Conservation (phyloP, 2,888 invertebrate species). For the Cheilosia impressa region DNA sequence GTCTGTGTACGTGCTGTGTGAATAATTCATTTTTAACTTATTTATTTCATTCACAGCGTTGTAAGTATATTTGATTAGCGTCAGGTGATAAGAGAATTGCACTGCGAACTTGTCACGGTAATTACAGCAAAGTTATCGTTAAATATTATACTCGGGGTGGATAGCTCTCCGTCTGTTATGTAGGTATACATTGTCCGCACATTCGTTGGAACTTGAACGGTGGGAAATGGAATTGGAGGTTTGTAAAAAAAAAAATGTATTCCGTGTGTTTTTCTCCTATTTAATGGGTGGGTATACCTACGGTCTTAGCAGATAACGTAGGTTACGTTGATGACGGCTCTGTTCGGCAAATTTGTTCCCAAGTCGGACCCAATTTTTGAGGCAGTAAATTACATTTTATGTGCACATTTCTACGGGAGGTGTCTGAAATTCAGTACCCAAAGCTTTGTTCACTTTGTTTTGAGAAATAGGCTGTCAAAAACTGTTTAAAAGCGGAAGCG, state of each 20-base stretch:
- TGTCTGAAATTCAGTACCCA: too few species aligned
- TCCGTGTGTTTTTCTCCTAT: too few species aligned
- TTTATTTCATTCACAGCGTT: not conserved
- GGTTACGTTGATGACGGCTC: too few species aligned
- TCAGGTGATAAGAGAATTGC: constrained; percentile 34
- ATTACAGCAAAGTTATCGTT: constrained; percentile 3
- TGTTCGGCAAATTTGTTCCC: too few species aligned
- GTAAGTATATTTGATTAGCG: constrained; percentile 25
- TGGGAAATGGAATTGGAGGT: not conserved
- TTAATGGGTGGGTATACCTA: too few species aligned
- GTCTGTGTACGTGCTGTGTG: not conserved
- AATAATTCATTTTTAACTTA: not conserved
- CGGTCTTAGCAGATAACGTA: too few species aligned
- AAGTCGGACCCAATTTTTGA: not conserved
- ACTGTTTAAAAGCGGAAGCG: too few species aligned
- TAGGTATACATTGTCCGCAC: not conserved
- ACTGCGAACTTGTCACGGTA: constrained; percentile 29
- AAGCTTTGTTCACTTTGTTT: too few species aligned
- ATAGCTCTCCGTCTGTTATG: not conserved
- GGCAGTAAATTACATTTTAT: not conserved
- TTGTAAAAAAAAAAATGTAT: too few species aligned
- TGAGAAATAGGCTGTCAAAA: too few species aligned
- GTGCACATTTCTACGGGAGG: not conserved
- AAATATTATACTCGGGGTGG: not conserved
- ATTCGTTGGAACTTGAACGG: constrained; percentile 2